Evolutionary conservation across 1,140 invertebrate species (phyloP).

Genomic region (Drosophila serrata): DNA sequence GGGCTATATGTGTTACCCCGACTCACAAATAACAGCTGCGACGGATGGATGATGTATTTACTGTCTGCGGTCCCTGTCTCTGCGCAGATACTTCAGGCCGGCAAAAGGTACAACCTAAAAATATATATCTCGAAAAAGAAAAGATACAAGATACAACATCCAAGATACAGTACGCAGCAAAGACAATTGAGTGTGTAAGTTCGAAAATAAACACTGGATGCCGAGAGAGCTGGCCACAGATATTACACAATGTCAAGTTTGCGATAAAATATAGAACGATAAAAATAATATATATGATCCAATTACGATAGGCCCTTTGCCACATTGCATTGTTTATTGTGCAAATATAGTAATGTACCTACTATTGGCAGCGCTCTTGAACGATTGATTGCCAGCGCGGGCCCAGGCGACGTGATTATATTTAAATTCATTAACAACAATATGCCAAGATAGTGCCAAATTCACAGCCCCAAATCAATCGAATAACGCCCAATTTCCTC

Average conservation of each 20-base stretch:
- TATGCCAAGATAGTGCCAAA: slow-evolving; percentile 36
- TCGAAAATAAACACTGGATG: slow-evolving; percentile 45
- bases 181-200: slow-evolving; percentile 32
- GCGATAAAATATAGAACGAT: slow-evolving; percentile 41
- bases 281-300: slow-evolving; percentile 39
- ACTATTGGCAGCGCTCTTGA: not conserved
- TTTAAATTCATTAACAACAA: slow-evolving; percentile 44
- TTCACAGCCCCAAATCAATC: slow-evolving; percentile 34
- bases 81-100: slow-evolving; percentile 29
- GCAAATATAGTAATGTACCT: not conserved
- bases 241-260: slow-evolving; percentile 53
- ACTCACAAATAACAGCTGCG: slow-evolving; percentile 34
- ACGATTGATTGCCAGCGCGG: slow-evolving; percentile 8
- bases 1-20: not conserved
- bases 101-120: slow-evolving; percentile 47
- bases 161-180: slow-evolving; percentile 6
- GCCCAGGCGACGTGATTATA: slow-evolving; percentile 15
- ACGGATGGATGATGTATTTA: slow-evolving; percentile 41
- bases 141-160: slow-evolving; percentile 1
- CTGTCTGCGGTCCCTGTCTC: slow-evolving; percentile 12
- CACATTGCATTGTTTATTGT: slow-evolving; percentile 19
- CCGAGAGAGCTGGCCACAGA: not conserved
- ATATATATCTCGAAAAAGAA: slow-evolving; percentile 24
- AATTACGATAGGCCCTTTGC: slow-evolving; percentile 24
- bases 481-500: slow-evolving; percentile 40